Percentiles rank a stretch among this genome's conserved stretches.
Evolutionary conservation across 2,888 invertebrate species (phyloP).

Genomic region (Pinctada fucata): DNA sequence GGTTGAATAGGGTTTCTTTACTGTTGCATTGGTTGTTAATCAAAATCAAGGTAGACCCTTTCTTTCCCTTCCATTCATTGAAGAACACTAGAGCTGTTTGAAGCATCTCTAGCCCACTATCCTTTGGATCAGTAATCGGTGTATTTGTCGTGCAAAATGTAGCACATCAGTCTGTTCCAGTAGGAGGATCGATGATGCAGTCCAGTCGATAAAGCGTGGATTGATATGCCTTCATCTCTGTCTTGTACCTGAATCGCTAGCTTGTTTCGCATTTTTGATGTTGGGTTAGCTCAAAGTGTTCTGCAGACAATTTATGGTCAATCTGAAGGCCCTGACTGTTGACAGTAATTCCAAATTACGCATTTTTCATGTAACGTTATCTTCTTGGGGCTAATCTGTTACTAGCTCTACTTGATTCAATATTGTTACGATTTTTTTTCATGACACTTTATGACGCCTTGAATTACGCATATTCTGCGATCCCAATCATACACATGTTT

Average conservation of each 20-base stretch:
- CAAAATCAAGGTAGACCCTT: conserved; percentile 10
- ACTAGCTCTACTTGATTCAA: conserved; percentile 31
- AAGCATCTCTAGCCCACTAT: conserved; percentile 22
- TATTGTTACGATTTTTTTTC: conserved; percentile 39
- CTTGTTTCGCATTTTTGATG: no score
- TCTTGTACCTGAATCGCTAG: conserved; percentile 36
- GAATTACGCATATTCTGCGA: conserved; percentile 19
- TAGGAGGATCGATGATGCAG: conserved; percentile 30
- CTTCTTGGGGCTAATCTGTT: conserved; percentile 19
- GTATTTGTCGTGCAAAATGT: conserved; percentile 38
- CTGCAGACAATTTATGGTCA: no score
- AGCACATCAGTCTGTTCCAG: conserved; percentile 36
- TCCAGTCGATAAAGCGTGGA: conserved; percentile 15
- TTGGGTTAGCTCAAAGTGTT: no score
- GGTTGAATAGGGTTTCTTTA: conserved; percentile 29
- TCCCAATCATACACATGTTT: no score
- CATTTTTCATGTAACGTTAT: conserved; percentile 13
- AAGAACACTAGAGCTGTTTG: conserved; percentile 17
- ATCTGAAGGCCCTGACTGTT: no score
- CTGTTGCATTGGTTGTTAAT: conserved; percentile 31
- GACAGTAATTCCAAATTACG: conserved; percentile 36
- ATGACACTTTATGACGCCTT: conserved; percentile 34
- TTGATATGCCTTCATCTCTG: conserved; percentile 37
- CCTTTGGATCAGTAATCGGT: conserved; percentile 30
- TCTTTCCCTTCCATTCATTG: conserved; percentile 38